phyloP scores from a whole-genome alignment of 2,888 invertebrate species.

The Acanthosepion esculentum region DNA sequence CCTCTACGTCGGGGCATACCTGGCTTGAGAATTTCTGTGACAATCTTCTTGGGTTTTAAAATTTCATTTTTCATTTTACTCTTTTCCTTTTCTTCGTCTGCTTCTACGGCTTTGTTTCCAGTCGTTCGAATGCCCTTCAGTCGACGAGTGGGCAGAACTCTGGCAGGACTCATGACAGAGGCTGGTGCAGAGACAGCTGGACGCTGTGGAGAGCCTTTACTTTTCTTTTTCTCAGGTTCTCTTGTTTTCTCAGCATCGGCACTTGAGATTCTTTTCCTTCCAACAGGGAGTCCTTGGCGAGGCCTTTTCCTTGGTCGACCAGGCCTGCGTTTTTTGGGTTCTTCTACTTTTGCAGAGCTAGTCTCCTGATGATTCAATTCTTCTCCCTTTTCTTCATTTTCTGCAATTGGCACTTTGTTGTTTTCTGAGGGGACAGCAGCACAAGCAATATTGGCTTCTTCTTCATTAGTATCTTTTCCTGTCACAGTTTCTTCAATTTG shows the following conservation, averaged over 20 bases:
- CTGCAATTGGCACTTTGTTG: too few relatives aligned
- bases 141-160: slow-evolving; percentile 59
- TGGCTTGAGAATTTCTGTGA: neutral
- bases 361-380: neutral
- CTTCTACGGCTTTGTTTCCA: slow-evolving; percentile 49
- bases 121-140: slow-evolving; percentile 59
- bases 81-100: slow-evolving; percentile 36
- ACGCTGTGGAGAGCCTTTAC: neutral
- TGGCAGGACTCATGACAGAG: slow-evolving; percentile 5
- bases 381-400: neutral
- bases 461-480: neutral
- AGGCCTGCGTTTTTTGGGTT: slow-evolving; percentile 53
- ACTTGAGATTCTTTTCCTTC: neutral
- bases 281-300: slow-evolving; percentile 19
- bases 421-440: neutral
- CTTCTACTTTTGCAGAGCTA: slow-evolving; percentile 50
- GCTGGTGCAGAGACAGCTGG: neutral
- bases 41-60: neutral
- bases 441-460: neutral
- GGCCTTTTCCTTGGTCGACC: slow-evolving; percentile 54
- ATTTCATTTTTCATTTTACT: neutral
- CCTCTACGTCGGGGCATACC: neutral
- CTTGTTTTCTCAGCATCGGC: neutral
- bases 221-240: slow-evolving; percentile 25
- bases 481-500: neutral